Evolutionary conservation across 2,888 invertebrate genomes (phyloP).

Genomic region (Drosophila pullipes): DNA sequence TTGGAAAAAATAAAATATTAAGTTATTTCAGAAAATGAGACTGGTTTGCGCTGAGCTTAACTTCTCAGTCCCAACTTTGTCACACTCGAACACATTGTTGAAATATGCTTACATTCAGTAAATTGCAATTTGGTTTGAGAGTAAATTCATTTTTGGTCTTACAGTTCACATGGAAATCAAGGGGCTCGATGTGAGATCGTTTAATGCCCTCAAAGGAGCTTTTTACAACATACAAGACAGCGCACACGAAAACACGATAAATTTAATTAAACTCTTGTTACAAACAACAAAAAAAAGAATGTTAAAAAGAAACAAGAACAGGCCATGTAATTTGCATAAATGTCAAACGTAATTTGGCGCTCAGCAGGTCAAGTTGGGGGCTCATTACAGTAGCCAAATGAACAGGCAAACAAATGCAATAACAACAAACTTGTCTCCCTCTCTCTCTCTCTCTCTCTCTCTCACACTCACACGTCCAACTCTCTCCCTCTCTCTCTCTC

Average conservation of each 20-base stretch:
- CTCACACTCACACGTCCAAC: too few species aligned
- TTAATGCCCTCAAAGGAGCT: neutral
- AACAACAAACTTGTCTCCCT: conserved; percentile 18
- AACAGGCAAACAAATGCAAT: conserved; percentile 29
- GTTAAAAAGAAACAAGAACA: conserved; percentile 10
- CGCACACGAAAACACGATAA: conserved; percentile 16
- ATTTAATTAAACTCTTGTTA: conserved; percentile 47
- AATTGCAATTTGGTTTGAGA: neutral
- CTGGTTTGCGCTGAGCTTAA: neutral
- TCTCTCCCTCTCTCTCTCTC: neutral
- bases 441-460: neutral
- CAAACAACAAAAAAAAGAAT: neutral
- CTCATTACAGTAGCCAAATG: conserved; percentile 64
- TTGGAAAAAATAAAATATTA: neutral
- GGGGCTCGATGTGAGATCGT: neutral
- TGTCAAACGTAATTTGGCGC: conserved; percentile 56
- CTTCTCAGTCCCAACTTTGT: neutral
- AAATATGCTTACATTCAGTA: neutral
- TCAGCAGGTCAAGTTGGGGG: conserved; percentile 48
- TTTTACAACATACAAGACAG: conserved; percentile 6
- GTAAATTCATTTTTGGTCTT: neutral
- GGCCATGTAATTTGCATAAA: conserved; percentile 52
- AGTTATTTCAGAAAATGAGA: neutral
- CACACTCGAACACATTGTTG: neutral
- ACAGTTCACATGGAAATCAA: neutral